Evolutionary conservation across 1,140 invertebrate species (phyloP).

Genomic region (Dolichoris vasculosae): DNA sequence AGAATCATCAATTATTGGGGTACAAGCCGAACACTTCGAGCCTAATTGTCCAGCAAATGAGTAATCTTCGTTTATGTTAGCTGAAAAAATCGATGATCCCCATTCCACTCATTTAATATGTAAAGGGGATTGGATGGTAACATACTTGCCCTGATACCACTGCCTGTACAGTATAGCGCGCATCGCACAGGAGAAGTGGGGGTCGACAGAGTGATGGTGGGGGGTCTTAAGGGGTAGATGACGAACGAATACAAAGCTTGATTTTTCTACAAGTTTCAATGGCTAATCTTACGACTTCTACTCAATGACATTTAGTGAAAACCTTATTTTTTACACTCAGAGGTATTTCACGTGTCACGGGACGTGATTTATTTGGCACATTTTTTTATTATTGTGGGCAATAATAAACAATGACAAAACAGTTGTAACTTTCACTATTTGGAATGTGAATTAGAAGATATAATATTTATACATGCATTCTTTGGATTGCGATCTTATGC

Average conservation of each 20-base stretch:
- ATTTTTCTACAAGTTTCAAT: background rate
- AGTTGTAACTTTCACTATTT: background rate
- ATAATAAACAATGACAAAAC: background rate
- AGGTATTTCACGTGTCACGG: background rate
- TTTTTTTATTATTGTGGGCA: no score
- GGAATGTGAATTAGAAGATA: background rate
- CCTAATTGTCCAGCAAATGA: no score
- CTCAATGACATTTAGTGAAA: slow-evolving; percentile 5
- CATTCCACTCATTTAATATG: no score
- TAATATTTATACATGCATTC: no score
- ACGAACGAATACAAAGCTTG: background rate
- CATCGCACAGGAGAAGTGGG: background rate
- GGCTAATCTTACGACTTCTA: background rate
- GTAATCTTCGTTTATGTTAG: background rate
- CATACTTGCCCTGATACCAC: no score
- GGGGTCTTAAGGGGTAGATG: background rate
- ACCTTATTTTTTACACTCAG: background rate
- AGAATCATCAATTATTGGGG: no score
- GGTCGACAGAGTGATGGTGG: no score
- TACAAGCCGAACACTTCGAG: no score
- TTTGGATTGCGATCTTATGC: no score
- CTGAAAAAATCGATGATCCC: background rate
- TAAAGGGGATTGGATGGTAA: no score
- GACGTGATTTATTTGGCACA: no score
- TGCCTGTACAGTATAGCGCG: background rate